Base-by-base conservation (phyloP, 2,113 vertebrate genomes). In the Orthonyx spaldingii region DNA sequence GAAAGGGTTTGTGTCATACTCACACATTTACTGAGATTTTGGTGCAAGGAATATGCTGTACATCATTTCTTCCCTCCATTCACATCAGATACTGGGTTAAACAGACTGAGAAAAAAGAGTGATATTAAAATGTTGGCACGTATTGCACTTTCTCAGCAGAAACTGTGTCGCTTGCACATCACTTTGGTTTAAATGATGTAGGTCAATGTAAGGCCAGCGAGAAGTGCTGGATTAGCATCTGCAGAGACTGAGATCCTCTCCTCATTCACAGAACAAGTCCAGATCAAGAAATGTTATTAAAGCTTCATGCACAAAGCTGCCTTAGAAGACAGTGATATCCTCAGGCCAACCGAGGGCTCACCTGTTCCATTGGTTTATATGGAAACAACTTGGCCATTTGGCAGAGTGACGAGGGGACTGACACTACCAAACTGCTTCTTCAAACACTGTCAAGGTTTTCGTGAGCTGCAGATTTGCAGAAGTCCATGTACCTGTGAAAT, bases 401-500 rank as follows among this genome's bases (percentile, higher is more conserved):
- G 90, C 35, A 57, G 11, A 30, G 26, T 47, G 66, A 28, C 10
- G 7, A 46, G 44, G 50, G 50, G 90, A 70, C 82, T 77, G 82
- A 70, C 87, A 47, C 69, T 23, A 59, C 63, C 80, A 57, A 86
- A 91, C 70, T 89, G 61, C 55, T 84, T 69, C 87, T 85, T 83
- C 46, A 79, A 94, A 84, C 53, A 41, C 47, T 68, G 37, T 44
- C 35, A 16, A 30, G 63, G 57, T 37, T 93, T 91, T 83, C 49
- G 65, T 46, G 92, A 92, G 82, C 92, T 90, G 53, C 26, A 6
- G 57, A 53, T 83, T 93, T 96, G 72, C 93, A 94, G 83, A 47
- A 95, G 89, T 42, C 90, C 85, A 32, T 93, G 93, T 96, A 95
- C 93, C 93, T 95, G 96, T 89, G 96, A 97, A 97, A 89, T 71